Evolutionary conservation across 2,797 vertebrate species (phyloP).

Genomic region (Chelonia mydas): DNA sequence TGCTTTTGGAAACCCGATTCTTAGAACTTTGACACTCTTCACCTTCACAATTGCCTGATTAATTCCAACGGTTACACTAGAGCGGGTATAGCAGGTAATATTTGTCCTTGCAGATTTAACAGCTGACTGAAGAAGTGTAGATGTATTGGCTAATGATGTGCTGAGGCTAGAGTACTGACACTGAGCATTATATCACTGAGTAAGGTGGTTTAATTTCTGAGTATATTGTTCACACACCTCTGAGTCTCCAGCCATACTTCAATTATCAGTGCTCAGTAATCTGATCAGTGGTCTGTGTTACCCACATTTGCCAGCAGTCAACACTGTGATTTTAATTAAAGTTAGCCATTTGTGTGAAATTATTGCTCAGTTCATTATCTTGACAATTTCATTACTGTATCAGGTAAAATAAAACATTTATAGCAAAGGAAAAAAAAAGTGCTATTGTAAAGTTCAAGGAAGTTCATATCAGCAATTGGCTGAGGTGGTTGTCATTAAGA

Average conservation of each 20-base stretch:
- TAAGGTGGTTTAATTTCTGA: neutral
- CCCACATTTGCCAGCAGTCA: constrained; percentile 66
- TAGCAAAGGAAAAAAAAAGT: constrained; percentile 64
- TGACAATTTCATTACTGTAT: constrained; percentile 80
- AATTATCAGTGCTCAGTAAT: constrained; percentile 56
- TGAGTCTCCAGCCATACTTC: constrained; percentile 24
- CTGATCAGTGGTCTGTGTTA: constrained; percentile 66
- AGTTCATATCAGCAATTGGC: constrained; percentile 51
- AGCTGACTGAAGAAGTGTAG: constrained; percentile 47
- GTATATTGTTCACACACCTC: constrained; percentile 55
- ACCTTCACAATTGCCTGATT: constrained; percentile 33
- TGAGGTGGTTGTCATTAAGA: constrained; percentile 67
- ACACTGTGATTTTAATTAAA: constrained; percentile 78
- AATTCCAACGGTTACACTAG: constrained; percentile 25
- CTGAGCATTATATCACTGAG: neutral
- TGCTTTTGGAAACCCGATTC: neutral
- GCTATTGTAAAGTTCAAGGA: constrained; percentile 66
- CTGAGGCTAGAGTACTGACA: constrained; percentile 46
- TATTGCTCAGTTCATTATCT: constrained; percentile 79
- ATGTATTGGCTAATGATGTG: constrained; percentile 63
- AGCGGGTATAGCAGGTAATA: constrained; percentile 35
- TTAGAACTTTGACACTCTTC: neutral
- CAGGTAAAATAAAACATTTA: constrained; percentile 79
- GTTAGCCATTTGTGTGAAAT: constrained; percentile 76
- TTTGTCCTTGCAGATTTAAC: constrained; percentile 57